These are phyloP conservation scores for Standfussiana lucernea DNA, from an alignment of 2,888 invertebrate genomes.

Conservation along the genomic window DNA sequence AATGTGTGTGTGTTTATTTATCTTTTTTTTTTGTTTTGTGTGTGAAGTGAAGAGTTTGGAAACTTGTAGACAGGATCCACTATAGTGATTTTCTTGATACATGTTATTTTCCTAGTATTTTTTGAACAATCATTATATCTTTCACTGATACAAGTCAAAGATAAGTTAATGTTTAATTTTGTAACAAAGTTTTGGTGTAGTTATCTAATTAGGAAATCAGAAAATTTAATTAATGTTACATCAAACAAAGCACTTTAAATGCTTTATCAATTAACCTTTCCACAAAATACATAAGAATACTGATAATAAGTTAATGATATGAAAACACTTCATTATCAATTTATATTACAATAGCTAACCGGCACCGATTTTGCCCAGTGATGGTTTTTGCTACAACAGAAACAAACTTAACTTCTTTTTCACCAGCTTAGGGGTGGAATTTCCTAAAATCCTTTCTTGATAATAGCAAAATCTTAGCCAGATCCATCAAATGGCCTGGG, in stretches of 20 bases:
- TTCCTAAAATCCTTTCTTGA: neutral
- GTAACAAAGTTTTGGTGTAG: neutral
- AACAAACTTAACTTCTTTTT: neutral
- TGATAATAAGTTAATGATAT: constrained; percentile 27
- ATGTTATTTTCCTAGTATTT: neutral
- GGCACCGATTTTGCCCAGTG: neutral
- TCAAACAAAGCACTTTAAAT: constrained; percentile 31
- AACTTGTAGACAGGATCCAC: neutral
- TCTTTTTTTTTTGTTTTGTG: neutral
- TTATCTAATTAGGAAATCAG: neutral
- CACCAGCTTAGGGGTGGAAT: neutral
- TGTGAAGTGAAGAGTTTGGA: neutral
- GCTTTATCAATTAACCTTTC: constrained; percentile 35
- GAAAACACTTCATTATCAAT: constrained; percentile 2
- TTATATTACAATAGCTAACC: neutral
- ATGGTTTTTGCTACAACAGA: neutral
- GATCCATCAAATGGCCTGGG: neutral
- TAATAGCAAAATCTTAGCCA: neutral
- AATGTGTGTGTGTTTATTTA: constrained; percentile 9
- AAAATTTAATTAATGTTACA: constrained; percentile 1
- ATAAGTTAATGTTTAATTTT: neutral
- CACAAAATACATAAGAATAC: neutral
- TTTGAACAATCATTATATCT: neutral
- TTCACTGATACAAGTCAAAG: neutral
- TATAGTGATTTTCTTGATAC: neutral